Percentiles rank a stretch among this genome's conserved stretches.
phyloP scores from a whole-genome alignment of 2,888 invertebrate genomes.

The Temnothorax ravouxi region DNA sequence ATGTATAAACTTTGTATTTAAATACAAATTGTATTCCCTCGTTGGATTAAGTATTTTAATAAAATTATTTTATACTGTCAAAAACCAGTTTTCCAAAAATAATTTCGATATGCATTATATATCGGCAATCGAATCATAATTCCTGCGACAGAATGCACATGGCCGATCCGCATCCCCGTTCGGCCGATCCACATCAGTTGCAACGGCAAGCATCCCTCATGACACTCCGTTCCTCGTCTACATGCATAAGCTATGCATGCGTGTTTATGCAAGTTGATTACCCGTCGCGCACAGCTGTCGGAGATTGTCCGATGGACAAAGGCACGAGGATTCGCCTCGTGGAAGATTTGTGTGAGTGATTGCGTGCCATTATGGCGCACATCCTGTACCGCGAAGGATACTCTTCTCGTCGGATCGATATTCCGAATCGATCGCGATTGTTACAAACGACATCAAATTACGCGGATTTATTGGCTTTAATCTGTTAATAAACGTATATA shows the following conservation, averaged over 20 bases:
- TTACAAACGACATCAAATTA: not conserved
- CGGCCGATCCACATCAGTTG: conserved; percentile 51
- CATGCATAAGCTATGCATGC: conserved; percentile 40
- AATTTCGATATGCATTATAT: not conserved
- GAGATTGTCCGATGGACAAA: conserved; percentile 52
- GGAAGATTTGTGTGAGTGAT: conserved; percentile 51
- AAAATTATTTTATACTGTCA: not conserved
- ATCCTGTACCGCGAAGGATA: conserved; percentile 30
- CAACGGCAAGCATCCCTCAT: conserved; percentile 50
- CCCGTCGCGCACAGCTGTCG: conserved; percentile 54
- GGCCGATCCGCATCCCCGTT: conserved; percentile 29
- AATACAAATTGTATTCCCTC: too few relatives aligned
- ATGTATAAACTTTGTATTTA: too few relatives aligned
- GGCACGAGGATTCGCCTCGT: conserved; percentile 46
- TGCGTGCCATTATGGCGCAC: conserved; percentile 32
- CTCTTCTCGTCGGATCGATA: conserved; percentile 34
- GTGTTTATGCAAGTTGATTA: conserved; percentile 59
- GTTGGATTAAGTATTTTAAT: too few relatives aligned
- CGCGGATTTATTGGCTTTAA: not conserved
- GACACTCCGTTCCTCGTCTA: conserved; percentile 27
- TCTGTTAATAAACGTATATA: not conserved
- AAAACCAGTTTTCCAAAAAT: not conserved
- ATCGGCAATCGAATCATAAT: conserved; percentile 23
- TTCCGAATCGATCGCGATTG: not conserved
- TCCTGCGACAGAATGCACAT: conserved; percentile 37